These are phyloP conservation scores for Daubentonia madagascariensis DNA, from an alignment of 2,113 vertebrate species.

Conservation along the genomic window DNA sequence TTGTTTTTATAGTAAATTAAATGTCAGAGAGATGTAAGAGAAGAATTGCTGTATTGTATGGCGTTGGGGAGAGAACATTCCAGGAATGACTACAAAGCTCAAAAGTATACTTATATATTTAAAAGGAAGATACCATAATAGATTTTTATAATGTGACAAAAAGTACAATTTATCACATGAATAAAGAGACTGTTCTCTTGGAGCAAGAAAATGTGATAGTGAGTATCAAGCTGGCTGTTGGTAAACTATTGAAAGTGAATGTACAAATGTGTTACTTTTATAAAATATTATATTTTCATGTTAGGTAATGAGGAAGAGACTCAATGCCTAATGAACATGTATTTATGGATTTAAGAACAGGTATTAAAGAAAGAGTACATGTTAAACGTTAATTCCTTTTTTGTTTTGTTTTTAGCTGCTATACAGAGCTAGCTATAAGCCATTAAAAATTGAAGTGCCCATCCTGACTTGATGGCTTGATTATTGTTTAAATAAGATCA, in stretches of 20 bases:
- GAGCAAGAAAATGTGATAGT: neutral
- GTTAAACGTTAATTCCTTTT: neutral
- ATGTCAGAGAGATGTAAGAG: neutral
- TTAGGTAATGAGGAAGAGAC: neutral
- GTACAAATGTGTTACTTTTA: neutral
- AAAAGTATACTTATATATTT: neutral
- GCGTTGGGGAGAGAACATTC: neutral
- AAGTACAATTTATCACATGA: conserved; percentile 4
- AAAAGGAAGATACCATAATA: neutral
- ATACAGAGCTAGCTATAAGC: neutral
- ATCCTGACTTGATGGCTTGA: neutral
- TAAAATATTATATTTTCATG: neutral
- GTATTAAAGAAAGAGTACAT: neutral
- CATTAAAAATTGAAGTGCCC: neutral
- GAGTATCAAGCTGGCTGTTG: neutral
- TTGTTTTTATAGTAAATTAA: neutral
- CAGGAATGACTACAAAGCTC: neutral
- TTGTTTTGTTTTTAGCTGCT: neutral
- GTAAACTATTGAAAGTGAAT: neutral
- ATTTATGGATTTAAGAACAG: neutral
- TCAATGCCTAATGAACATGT: neutral
- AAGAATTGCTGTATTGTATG: neutral
- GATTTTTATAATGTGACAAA: neutral
- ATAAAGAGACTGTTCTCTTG: neutral
- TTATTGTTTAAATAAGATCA: conserved; percentile 4